Percentiles rank a stretch among this genome's conserved stretches.
These are phyloP conservation scores for Morphnarchus princeps DNA, from an alignment of 2,113 vertebrate species.

Conservation along the genomic window DNA sequence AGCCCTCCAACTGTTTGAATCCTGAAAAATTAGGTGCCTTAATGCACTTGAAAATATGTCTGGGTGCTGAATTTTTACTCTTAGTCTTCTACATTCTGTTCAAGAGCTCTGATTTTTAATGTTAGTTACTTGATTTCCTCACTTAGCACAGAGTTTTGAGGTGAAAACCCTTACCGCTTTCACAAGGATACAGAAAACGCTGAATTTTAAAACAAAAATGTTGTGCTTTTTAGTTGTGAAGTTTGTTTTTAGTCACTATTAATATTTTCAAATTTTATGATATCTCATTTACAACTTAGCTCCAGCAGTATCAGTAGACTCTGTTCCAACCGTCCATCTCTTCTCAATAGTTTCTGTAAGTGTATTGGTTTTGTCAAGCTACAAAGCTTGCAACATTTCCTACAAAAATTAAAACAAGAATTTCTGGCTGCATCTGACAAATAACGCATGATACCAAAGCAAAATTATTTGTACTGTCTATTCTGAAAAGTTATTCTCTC, in stretches of 20 bases:
- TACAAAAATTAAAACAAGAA: not conserved
- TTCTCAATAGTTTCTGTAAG: not conserved
- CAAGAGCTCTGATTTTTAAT: not conserved
- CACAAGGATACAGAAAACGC: not conserved
- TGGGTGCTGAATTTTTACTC: not conserved
- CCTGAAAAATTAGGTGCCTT: not conserved
- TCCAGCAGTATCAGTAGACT: not conserved
- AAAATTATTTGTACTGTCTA: not conserved
- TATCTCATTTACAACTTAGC: not conserved
- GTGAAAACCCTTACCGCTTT: not conserved
- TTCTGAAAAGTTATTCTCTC: not conserved
- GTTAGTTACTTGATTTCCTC: not conserved
- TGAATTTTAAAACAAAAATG: not conserved
- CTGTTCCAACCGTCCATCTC: not conserved
- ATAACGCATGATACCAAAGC: not conserved
- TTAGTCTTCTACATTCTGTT: not conserved
- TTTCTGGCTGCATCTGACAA: not conserved
- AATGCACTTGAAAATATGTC: not conserved
- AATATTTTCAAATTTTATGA: not conserved
- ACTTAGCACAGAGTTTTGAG: not conserved
- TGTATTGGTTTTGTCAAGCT: not conserved
- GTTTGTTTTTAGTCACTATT: not conserved
- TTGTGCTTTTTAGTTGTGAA: not conserved
- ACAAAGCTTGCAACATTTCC: not conserved
- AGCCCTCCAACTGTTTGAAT: not conserved